Conservation (phyloP, 2,797 vertebrate genomes). For the Ispidina picta region DNA sequence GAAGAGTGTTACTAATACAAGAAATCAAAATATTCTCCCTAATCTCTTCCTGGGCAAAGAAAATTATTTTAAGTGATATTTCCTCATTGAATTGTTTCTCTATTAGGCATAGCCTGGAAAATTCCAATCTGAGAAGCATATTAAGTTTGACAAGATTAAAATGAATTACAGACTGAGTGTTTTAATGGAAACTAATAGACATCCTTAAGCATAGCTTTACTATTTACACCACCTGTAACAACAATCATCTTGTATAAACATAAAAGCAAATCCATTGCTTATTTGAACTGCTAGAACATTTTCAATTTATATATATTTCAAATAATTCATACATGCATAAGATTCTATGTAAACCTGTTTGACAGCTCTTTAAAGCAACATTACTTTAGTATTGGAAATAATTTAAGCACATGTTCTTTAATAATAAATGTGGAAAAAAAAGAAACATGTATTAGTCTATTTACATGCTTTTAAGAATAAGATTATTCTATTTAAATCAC, state of each 20-base stretch:
- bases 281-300: neutral
- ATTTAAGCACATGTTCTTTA: neutral
- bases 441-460: neutral
- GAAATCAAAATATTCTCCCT: neutral
- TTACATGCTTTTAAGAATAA: neutral
- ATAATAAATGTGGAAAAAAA: neutral
- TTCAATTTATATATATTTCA: neutral
- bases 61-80: neutral
- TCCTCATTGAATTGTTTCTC: neutral
- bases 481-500: neutral
- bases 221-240: neutral
- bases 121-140: neutral
- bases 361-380: neutral
- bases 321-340: neutral
- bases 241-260: neutral
- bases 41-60: neutral
- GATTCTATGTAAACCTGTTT: neutral
- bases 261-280: neutral
- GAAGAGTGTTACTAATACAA: neutral
- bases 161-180: slow-evolving; percentile 1
- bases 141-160: neutral
- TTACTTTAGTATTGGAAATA: neutral
- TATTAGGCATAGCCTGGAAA: neutral
- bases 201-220: neutral
- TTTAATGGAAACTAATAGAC: neutral